Evolutionary conservation across 1,140 invertebrate genomes (phyloP).

Genomic region (Cherax destructor): DNA sequence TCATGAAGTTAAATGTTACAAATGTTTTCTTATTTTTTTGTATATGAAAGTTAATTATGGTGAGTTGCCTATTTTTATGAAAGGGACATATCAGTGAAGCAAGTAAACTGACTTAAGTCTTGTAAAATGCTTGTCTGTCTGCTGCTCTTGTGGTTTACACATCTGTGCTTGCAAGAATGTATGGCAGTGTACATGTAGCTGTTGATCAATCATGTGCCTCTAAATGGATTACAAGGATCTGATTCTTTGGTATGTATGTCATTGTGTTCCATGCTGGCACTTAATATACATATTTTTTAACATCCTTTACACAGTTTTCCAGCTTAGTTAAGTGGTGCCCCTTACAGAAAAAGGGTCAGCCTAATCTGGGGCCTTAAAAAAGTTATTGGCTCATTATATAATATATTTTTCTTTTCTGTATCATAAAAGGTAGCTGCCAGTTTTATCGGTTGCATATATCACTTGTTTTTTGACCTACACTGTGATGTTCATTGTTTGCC

Average conservation of each 20-base stretch:
- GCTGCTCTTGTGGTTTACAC: slow-evolving; percentile 25
- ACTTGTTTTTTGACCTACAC: neutral
- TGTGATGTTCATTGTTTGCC: neutral
- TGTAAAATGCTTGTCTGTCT: slow-evolving; percentile 13
- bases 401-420: neutral
- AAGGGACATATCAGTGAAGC: slow-evolving; percentile 54
- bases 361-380: neutral
- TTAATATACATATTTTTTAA: neutral
- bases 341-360: neutral
- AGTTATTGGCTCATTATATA: neutral
- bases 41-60: slow-evolving; percentile 16
- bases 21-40: slow-evolving; percentile 32
- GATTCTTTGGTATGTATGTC: slow-evolving; percentile 13
- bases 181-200: slow-evolving; percentile 22
- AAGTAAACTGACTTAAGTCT: slow-evolving; percentile 24
- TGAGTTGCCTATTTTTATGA: slow-evolving; percentile 17
- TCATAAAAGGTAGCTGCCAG: neutral
- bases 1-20: slow-evolving; percentile 16
- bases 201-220: slow-evolving; percentile 29
- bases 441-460: neutral
- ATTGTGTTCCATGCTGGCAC: slow-evolving; percentile 11
- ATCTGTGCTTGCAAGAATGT: slow-evolving; percentile 29
- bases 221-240: slow-evolving; percentile 37
- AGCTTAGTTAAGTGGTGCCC: neutral
- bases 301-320: neutral